Base-by-base conservation (phyloP, 1,140 invertebrate genomes). In the Pemphigus obesinymphae region DNA sequence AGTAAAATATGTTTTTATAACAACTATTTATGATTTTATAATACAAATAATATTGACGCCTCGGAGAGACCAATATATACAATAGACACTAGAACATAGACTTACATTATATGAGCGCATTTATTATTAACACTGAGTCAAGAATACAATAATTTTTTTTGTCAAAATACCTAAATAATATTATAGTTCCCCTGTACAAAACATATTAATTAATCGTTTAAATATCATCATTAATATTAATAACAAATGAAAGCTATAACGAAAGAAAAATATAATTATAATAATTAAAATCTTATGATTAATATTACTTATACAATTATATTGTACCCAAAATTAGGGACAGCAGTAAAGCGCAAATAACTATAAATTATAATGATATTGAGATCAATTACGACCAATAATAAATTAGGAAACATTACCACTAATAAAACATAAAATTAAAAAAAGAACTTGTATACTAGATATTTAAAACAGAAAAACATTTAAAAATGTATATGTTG, bases 361-460 rank as follows among this genome's bases (percentile, higher is more conserved):
- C 17, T 45, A 70, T 70, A 70, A 70, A 45, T 26, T 70, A 70
- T 43, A 45, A 70, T 70, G 45, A 70, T 68, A 68, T 68, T 70
- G 66, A 70, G 66, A 70, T 70, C 66, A 70, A 45, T 45, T 45
- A 45, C 26, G 66, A 70, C 66, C 66, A 45, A n/a, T 70, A 45
- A 70, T 70, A 45, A 70, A 45, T 70, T 70, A 70, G 66, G 66
- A 70, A 70, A 70, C 66, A 70, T 70, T 70, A 70, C 66, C 66
- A 70, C 66, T 70, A 70, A n/a, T n/a, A n/a, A 43, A n/a, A 37
- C n/a, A 70, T 70, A 70, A 23, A 45, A 23, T 70, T 17, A 45
- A 70, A 66, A 66, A 66, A 34, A 23, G n/a, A 34, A 2, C 8
- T 66, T n/a, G 10, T 34, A n/a, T 15, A 63, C 17, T 43, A 45